Evolutionary conservation across 2,113 vertebrate genomes (phyloP).

Genomic region (Porphyrio hochstetteri): DNA sequence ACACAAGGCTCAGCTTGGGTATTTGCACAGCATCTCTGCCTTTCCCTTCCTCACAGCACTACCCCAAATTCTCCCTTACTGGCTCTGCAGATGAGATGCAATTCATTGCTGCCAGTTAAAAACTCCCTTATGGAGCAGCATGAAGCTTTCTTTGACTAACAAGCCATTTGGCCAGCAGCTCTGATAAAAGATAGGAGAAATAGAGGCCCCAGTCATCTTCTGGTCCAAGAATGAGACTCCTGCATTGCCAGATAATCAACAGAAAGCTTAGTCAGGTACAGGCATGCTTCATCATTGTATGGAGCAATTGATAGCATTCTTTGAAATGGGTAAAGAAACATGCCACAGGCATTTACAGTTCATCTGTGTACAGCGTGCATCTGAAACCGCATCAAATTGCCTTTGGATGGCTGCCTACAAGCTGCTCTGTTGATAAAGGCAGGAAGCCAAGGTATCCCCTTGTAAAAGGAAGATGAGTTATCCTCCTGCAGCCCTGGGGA

Average conservation of each 20-base stretch:
- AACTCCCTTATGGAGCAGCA: neutral
- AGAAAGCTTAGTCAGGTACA: constrained; percentile 1
- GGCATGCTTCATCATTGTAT: neutral
- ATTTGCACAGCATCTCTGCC: neutral
- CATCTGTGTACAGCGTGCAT: neutral
- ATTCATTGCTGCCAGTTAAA: neutral
- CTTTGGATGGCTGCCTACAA: constrained; percentile 21
- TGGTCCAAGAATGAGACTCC: neutral
- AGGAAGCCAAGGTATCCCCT: constrained; percentile 32
- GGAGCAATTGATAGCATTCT: neutral
- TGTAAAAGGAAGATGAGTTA: neutral
- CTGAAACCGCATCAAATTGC: constrained; percentile 21
- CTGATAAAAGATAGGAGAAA: neutral
- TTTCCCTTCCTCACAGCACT: neutral
- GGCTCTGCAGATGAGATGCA: neutral
- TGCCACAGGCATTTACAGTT: neutral
- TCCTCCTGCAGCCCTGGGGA: neutral
- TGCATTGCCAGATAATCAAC: neutral
- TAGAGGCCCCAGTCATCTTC: neutral
- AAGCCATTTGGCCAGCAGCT: neutral
- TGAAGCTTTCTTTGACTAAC: neutral
- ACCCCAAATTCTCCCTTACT: neutral
- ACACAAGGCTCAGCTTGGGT: neutral
- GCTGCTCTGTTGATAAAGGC: constrained; percentile 37
- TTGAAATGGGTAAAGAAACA: neutral